These are phyloP conservation scores for Limosa lapponica DNA, from an alignment of 2,797 vertebrate genomes.

Conservation along the genomic window DNA sequence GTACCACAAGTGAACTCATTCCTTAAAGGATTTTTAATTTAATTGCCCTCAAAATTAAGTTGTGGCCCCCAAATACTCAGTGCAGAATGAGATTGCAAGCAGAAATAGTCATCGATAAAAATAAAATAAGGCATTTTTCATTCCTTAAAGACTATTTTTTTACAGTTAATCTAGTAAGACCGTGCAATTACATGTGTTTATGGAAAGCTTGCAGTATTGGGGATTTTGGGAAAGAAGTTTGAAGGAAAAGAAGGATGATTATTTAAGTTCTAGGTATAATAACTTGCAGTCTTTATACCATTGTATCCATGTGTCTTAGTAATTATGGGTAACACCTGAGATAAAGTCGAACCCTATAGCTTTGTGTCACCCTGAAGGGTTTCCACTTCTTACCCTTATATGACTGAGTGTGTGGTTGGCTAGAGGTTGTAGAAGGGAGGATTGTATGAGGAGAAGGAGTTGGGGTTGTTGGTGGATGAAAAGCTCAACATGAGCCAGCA, in stretches of 20 bases:
- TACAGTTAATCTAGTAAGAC: not conserved
- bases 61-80: not conserved
- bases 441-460: not conserved
- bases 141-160: not conserved
- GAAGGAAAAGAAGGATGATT: not conserved
- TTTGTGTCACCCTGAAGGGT: not conserved
- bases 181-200: not conserved
- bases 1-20: not conserved
- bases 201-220: not conserved
- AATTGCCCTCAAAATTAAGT: not conserved
- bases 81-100: not conserved
- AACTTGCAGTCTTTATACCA: not conserved
- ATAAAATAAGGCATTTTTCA: not conserved
- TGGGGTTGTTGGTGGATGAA: no score
- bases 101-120: not conserved
- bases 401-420: not conserved
- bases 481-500: no score
- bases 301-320: not conserved
- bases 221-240: not conserved
- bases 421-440: not conserved
- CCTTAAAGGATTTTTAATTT: not conserved
- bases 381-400: not conserved
- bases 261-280: not conserved
- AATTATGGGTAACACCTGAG: not conserved
- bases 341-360: not conserved